These are phyloP conservation scores for Trichogramma evanescens DNA, from an alignment of 2,888 invertebrate species.

Conservation along the genomic window DNA sequence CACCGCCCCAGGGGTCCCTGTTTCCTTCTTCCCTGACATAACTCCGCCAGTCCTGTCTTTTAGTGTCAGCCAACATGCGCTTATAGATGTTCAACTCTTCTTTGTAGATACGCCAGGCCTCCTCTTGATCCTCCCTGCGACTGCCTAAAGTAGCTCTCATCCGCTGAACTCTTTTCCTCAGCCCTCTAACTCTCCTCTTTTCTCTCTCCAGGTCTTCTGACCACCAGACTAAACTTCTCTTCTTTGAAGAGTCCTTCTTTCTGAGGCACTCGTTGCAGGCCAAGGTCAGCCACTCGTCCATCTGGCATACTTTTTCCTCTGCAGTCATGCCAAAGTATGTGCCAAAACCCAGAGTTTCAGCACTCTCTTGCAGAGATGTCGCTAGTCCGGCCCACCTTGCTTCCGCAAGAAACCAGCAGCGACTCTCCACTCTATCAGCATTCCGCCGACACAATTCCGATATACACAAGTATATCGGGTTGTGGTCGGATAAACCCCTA, in stretches of 20 bases:
- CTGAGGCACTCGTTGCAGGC: constrained; percentile 3
- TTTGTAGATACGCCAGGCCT: not conserved
- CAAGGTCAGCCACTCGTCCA: not conserved
- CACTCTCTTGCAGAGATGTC: not conserved
- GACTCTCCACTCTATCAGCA: too few species aligned
- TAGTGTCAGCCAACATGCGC: not conserved
- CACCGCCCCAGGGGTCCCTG: not conserved
- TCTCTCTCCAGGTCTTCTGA: not conserved
- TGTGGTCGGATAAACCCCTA: not conserved
- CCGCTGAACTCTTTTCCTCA: not conserved
- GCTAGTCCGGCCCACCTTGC: not conserved
- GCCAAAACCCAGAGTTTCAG: not conserved
- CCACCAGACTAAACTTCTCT: not conserved
- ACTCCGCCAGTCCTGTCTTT: constrained; percentile 6
- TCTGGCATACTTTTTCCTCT: not conserved
- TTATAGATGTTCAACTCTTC: not conserved
- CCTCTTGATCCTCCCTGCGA: not conserved
- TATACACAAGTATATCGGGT: too few species aligned
- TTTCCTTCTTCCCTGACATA: not conserved
- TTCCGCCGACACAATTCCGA: too few species aligned
- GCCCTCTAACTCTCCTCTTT: not conserved
- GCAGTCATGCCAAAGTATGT: not conserved
- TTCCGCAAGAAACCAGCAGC: too few species aligned
- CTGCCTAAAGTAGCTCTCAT: not conserved
- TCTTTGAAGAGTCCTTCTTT: not conserved